A percentile compares a stretch with the other conserved stretches of the same genome.
These are phyloP conservation scores for Bellardia bayeri DNA, from an alignment of 2,888 invertebrate species.

Conservation along the genomic window DNA sequence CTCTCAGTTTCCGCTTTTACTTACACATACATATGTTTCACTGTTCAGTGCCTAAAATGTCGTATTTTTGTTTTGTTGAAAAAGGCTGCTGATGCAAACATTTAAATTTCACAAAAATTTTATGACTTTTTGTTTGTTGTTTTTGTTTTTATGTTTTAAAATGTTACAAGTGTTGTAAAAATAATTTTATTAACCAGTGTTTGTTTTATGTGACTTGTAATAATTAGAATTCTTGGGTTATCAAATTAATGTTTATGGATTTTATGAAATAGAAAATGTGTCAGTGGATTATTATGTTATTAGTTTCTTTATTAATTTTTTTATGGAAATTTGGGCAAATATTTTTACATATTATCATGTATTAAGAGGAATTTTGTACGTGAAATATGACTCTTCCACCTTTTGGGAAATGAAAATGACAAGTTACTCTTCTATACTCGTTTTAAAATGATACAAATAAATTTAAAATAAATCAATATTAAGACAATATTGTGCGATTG, in stretches of 20 bases:
- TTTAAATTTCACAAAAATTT: not conserved
- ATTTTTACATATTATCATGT: no score
- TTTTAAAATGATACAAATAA: no score
- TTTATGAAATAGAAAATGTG: not conserved
- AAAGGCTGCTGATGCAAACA: not conserved
- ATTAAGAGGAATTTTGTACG: no score
- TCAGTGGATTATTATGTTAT: not conserved
- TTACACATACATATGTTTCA: conserved; percentile 10
- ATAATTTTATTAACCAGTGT: conserved; percentile 33
- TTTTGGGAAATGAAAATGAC: no score
- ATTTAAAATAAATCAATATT: no score
- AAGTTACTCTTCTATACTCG: no score
- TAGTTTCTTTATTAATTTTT: not conserved
- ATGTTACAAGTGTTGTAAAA: conserved; percentile 4
- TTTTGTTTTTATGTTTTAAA: not conserved
- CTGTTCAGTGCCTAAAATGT: not conserved
- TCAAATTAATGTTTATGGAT: conserved; percentile 13
- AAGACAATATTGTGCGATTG: no score
- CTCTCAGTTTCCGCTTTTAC: not conserved
- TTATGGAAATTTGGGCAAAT: not conserved
- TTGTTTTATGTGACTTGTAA: conserved; percentile 18
- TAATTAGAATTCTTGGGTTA: conserved; percentile 32
- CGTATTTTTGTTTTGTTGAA: not conserved
- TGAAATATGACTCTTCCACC: no score
- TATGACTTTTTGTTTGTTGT: not conserved